Conservation (phyloP, 2,888 invertebrate genomes). For the Dasysyrphus albostriatus region DNA sequence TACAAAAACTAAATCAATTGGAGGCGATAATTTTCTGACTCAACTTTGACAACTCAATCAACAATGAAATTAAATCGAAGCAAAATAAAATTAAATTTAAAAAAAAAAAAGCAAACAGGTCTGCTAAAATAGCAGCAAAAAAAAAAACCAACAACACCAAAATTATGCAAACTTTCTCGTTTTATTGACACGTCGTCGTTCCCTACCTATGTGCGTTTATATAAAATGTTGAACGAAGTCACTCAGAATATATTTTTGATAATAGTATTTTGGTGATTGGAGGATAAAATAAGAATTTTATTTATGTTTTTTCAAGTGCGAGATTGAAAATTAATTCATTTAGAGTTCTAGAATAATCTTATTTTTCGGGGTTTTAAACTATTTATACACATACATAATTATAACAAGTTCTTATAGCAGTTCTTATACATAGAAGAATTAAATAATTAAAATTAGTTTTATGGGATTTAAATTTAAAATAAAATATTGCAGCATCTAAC, state of each 20-base stretch:
- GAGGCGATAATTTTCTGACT: conserved; percentile 45
- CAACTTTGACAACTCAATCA: conserved; percentile 48
- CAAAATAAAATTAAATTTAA: neutral
- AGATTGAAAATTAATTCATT: neutral
- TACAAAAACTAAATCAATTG: conserved; percentile 25
- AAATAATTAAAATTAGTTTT: too few relatives aligned
- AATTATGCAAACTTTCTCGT: conserved; percentile 26
- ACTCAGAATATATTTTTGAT: neutral
- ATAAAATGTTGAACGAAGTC: neutral
- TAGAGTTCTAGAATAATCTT: conserved; percentile 7
- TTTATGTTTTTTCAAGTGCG: neutral
- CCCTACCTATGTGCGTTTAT: neutral
- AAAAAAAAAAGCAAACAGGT: conserved; percentile 19
- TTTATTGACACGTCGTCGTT: conserved; percentile 13
- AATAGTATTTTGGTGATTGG: neutral
- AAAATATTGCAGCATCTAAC: too few relatives aligned
- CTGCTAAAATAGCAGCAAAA: conserved; percentile 35
- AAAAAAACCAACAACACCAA: conserved; percentile 2
- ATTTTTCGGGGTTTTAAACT: neutral
- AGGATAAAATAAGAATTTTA: conserved; percentile 6
- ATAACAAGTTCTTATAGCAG: neutral
- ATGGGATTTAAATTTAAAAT: too few relatives aligned
- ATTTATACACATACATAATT: neutral
- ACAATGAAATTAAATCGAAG: conserved; percentile 50
- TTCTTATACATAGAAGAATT: too few relatives aligned